These are phyloP conservation scores for Eretmocerus hayati DNA, from an alignment of 2,888 invertebrate genomes.

Conservation along the genomic window DNA sequence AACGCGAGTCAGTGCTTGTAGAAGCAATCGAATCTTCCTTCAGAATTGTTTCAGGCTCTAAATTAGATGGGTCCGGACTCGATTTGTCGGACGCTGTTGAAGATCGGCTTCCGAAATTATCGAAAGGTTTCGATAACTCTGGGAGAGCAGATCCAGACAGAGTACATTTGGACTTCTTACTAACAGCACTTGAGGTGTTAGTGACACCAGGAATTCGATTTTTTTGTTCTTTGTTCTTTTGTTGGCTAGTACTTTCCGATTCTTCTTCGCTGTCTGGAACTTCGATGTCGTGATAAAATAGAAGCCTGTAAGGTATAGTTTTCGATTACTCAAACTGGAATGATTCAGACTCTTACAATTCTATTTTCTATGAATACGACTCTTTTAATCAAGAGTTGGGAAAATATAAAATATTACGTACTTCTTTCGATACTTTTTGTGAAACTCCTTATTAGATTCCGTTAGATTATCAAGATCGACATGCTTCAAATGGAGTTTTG, in stretches of 20 bases:
- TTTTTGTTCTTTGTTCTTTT: constrained; percentile 16
- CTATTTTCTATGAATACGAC: constrained; percentile 1
- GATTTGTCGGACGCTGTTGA: constrained; percentile 24
- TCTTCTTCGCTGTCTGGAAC: constrained; percentile 54
- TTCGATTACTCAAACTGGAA: too few relatives aligned
- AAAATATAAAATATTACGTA: constrained; percentile 35
- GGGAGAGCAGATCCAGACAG: constrained; percentile 9
- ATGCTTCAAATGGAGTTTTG: constrained; percentile 61
- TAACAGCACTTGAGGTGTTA: too few relatives aligned
- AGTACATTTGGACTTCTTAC: constrained; percentile 22
- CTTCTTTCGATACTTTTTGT: constrained; percentile 59
- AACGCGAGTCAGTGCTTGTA: constrained; percentile 22
- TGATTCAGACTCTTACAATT: too few relatives aligned
- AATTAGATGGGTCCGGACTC: constrained; percentile 22
- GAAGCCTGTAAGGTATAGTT: too few relatives aligned
- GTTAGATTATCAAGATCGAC: constrained; percentile 45
- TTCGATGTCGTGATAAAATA: constrained; percentile 68
- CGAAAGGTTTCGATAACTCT: constrained; percentile 24
- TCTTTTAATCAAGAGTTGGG: background rate
- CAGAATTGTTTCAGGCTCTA: constrained; percentile 1
- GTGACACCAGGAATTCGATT: background rate
- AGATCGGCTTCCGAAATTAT: constrained; percentile 26
- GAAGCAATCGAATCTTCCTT: constrained; percentile 13
- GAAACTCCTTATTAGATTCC: constrained; percentile 51
- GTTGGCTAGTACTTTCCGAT: constrained; percentile 37